Conservation (phyloP, 2,888 invertebrate species). For the Ormyrus nitidulus region DNA sequence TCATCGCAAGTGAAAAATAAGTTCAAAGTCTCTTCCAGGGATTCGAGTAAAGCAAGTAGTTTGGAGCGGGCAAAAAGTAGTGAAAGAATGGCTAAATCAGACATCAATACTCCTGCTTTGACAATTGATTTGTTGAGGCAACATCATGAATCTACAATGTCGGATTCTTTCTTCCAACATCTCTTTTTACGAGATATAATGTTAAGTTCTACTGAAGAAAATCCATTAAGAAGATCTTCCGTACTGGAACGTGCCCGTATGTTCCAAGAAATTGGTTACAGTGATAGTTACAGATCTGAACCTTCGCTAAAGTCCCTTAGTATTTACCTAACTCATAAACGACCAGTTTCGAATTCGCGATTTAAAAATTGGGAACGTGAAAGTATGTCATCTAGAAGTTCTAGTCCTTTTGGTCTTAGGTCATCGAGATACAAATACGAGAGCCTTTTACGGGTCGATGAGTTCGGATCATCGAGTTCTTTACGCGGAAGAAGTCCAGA, state of each 20-base stretch:
- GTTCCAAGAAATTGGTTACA: conserved; percentile 79
- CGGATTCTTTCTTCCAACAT: conserved; percentile 84
- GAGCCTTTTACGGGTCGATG: conserved; percentile 69
- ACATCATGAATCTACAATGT: conserved; percentile 79
- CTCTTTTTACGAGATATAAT: conserved; percentile 80
- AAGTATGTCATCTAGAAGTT: conserved; percentile 75
- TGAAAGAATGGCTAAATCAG: conserved; percentile 63
- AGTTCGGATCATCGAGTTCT: conserved; percentile 69
- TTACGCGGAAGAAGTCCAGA: conserved; percentile 72
- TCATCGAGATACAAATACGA: conserved; percentile 71
- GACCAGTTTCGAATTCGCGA: conserved; percentile 84
- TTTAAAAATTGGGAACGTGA: conserved; percentile 83
- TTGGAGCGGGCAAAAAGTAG: conserved; percentile 58
- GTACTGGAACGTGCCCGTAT: conserved; percentile 84
- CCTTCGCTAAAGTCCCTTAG: conserved; percentile 79
- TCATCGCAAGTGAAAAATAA: conserved; percentile 19
- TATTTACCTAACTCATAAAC: conserved; percentile 82
- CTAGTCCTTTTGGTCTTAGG: conserved; percentile 80
- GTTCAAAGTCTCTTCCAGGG: conserved; percentile 14
- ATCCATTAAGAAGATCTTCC: conserved; percentile 77
- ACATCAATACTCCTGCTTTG: conserved; percentile 60
- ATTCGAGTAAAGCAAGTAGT: conserved; percentile 39
- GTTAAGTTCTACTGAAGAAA: conserved; percentile 71
- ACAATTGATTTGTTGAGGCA: conserved; percentile 77
- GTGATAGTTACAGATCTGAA: conserved; percentile 76